Evolutionary conservation across 1,140 invertebrate species (phyloP).

Genomic region (Lepeophtheirus salmonis): DNA sequence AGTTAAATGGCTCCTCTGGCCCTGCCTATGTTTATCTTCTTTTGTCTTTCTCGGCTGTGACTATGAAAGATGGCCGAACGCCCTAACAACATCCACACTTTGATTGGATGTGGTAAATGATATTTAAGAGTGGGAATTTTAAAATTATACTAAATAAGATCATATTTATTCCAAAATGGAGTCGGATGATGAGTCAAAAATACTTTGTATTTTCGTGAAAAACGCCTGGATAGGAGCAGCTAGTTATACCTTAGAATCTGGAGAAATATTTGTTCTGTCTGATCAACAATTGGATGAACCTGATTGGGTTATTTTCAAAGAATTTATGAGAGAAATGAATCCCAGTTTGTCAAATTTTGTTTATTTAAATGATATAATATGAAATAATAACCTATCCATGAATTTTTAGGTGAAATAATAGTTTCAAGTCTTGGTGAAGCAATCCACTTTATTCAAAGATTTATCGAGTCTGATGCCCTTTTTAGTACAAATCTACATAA

Average conservation of each 20-base stretch:
- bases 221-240: not conserved
- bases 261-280: not conserved
- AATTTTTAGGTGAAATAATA: not conserved
- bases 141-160: too few species aligned
- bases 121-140: too few species aligned
- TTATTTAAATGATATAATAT: not conserved
- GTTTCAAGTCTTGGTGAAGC: not conserved
- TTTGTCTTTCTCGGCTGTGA: too few species aligned
- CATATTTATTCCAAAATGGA: too few species aligned
- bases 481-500: not conserved
- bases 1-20: too few species aligned
- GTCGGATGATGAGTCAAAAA: not conserved
- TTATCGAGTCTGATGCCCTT: not conserved
- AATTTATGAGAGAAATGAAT: not conserved
- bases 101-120: too few species aligned
- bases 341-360: not conserved
- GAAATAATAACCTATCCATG: too few species aligned
- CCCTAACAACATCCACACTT: too few species aligned
- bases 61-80: too few species aligned
- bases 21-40: too few species aligned
- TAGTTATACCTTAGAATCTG: not conserved
- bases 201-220: not conserved
- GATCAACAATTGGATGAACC: not conserved
- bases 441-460: not conserved
- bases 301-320: not conserved